These are phyloP conservation scores for Carassius gibelio DNA, from an alignment of 2,113 vertebrate species.

Conservation along the genomic window DNA sequence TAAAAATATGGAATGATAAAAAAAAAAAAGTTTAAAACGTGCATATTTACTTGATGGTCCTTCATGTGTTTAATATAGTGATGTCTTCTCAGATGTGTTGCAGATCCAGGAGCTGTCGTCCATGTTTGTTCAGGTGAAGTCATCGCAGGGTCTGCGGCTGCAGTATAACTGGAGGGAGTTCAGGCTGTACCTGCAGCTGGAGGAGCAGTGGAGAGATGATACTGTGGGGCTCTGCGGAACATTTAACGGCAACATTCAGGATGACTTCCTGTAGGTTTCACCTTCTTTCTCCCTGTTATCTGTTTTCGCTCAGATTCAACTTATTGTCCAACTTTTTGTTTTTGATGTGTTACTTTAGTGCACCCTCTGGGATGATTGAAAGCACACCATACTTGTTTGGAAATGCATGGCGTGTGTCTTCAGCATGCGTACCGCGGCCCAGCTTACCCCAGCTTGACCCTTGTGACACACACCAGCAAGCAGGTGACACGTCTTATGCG, in stretches of 20 bases:
- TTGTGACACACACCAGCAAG: conserved; percentile 90
- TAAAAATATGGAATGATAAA: background rate
- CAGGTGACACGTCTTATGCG: conserved; percentile 73
- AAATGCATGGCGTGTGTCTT: conserved; percentile 89
- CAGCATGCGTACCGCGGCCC: conserved; percentile 72
- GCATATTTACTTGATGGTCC: background rate
- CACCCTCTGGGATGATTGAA: conserved; percentile 92
- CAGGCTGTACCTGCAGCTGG: conserved; percentile 87
- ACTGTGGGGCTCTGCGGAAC: conserved; percentile 93
- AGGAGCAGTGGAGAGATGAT: conserved; percentile 87
- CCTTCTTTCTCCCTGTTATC: background rate
- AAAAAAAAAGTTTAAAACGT: background rate
- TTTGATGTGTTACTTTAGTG: conserved; percentile 71
- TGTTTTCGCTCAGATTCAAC: background rate
- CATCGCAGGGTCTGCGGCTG: conserved; percentile 82
- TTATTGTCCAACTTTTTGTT: background rate
- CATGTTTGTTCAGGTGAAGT: conserved; percentile 88
- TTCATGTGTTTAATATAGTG: background rate
- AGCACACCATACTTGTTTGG: conserved; percentile 94
- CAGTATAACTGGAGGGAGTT: conserved; percentile 88
- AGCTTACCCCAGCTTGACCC: conserved; percentile 82
- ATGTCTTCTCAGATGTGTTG: conserved; percentile 79
- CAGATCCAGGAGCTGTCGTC: conserved; percentile 89
- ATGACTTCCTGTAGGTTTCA: conserved; percentile 89
- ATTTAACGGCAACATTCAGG: conserved; percentile 96